phyloP scores from a whole-genome alignment of 1,140 invertebrate genomes.

The Papilio xuthus region DNA sequence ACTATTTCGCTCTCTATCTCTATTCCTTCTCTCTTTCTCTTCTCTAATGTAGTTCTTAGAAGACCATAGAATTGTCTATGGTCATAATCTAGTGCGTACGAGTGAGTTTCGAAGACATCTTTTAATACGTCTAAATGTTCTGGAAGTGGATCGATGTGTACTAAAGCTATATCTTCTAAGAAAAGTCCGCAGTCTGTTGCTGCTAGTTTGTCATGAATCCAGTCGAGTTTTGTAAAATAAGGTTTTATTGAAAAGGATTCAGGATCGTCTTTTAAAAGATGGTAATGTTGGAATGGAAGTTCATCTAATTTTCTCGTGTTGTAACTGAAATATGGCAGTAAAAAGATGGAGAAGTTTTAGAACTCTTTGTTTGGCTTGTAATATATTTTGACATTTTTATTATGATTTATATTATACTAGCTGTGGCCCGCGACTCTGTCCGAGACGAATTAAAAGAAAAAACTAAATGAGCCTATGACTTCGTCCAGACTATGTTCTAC shows the following conservation, averaged over 20 bases:
- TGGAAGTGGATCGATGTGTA: constrained; percentile 74
- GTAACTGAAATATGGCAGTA: constrained; percentile 80
- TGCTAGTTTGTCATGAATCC: constrained; percentile 89
- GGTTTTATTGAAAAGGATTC: constrained; percentile 68
- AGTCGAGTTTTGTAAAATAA: constrained; percentile 85
- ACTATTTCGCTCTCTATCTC: constrained; percentile 68
- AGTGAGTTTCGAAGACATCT: constrained; percentile 85
- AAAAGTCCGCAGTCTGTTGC: constrained; percentile 85
- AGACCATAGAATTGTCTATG: constrained; percentile 89
- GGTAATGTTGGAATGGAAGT: constrained; percentile 87
- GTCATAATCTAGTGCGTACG: constrained; percentile 87
- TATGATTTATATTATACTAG: too few species aligned
- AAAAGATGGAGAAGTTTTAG: too few species aligned
- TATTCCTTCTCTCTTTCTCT: constrained; percentile 61
- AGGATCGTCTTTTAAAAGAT: constrained; percentile 70
- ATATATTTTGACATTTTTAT: too few species aligned
- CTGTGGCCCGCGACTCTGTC: too few species aligned
- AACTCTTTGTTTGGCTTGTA: too few species aligned
- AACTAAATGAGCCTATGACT: too few species aligned
- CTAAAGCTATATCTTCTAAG: constrained; percentile 85
- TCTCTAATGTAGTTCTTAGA: constrained; percentile 82
- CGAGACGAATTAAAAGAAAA: too few species aligned
- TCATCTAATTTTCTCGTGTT: constrained; percentile 92
- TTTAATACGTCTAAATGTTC: constrained; percentile 84
- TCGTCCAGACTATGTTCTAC: too few species aligned